Conservation (phyloP, 2,797 vertebrate species). For the Aphelocoma californica region DNA sequence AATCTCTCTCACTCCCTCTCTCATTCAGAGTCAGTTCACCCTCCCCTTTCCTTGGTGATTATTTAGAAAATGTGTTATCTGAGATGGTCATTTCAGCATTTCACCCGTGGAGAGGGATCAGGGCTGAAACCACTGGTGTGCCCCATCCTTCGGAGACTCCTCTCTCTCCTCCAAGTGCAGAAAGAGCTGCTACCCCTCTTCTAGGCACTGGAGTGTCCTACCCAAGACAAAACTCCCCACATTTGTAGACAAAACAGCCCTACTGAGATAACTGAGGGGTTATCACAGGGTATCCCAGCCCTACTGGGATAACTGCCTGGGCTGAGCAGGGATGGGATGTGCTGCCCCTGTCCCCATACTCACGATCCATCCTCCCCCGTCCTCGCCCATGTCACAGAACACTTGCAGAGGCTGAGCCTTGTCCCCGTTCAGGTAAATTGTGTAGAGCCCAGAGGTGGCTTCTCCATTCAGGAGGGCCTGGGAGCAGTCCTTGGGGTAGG, state of each 20-base stretch:
- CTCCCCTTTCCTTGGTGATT: neutral
- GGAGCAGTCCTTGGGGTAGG: constrained; percentile 90
- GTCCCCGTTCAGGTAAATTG: constrained; percentile 87
- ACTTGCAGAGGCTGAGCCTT: constrained; percentile 86
- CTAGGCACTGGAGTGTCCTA: neutral
- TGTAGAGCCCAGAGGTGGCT: constrained; percentile 84
- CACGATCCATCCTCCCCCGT: constrained; percentile 96
- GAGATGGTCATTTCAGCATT: neutral
- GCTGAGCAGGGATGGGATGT: neutral
- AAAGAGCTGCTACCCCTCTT: neutral
- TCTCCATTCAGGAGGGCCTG: constrained; percentile 93
- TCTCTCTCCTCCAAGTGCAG: neutral
- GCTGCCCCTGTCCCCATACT: constrained; percentile 62
- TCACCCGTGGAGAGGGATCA: neutral
- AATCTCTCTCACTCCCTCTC: neutral
- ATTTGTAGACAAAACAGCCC: neutral
- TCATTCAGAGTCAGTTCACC: neutral
- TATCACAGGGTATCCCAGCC: neutral
- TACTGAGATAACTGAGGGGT: neutral
- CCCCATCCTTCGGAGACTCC: neutral
- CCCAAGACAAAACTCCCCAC: fast-evolving
- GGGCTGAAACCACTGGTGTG: neutral
- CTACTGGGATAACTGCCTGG: neutral
- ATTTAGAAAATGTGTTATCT: neutral
- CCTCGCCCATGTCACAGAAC: constrained; percentile 92